Percentiles rank a stretch among this genome's conserved stretches.
Conservation (phyloP, 1,140 invertebrate genomes). For the Nymphalis io region DNA sequence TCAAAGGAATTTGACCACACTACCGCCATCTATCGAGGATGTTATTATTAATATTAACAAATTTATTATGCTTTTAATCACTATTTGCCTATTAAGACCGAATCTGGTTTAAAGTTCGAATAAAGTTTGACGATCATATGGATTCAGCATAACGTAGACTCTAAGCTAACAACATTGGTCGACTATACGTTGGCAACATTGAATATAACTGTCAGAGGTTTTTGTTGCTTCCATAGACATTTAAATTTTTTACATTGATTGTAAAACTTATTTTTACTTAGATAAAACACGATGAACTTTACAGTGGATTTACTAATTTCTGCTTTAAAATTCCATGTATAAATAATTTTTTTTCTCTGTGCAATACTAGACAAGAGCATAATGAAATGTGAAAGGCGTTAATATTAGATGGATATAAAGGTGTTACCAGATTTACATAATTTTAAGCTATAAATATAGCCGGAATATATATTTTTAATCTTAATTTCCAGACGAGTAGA, state of each 20-base stretch:
- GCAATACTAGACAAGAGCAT: slow-evolving; percentile 9
- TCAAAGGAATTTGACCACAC: too few relatives aligned
- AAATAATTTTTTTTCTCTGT: slow-evolving; percentile 5
- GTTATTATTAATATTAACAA: slow-evolving; percentile 35
- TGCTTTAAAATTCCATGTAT: not conserved
- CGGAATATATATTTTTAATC: too few relatives aligned
- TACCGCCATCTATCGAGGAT: too few relatives aligned
- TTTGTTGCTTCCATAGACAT: slow-evolving; percentile 13
- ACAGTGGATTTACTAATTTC: not conserved
- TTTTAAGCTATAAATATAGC: too few relatives aligned
- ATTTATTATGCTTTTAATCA: not conserved
- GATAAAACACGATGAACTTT: too few relatives aligned
- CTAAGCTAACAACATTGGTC: slow-evolving; percentile 45
- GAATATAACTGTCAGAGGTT: slow-evolving; percentile 25
- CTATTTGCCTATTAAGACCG: not conserved
- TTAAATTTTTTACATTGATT: slow-evolving; percentile 1
- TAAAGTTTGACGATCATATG: not conserved
- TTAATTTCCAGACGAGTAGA: too few relatives aligned
- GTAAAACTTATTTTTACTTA: too few relatives aligned
- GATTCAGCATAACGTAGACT: slow-evolving; percentile 5
- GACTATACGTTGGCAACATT: slow-evolving; percentile 47
- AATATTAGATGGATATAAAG: too few relatives aligned
- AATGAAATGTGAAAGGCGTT: slow-evolving; percentile 5
- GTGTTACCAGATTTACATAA: too few relatives aligned
- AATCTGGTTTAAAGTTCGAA: too few relatives aligned